Conservation (phyloP, 2,113 vertebrate species). For the Elephantulus edwardii region DNA sequence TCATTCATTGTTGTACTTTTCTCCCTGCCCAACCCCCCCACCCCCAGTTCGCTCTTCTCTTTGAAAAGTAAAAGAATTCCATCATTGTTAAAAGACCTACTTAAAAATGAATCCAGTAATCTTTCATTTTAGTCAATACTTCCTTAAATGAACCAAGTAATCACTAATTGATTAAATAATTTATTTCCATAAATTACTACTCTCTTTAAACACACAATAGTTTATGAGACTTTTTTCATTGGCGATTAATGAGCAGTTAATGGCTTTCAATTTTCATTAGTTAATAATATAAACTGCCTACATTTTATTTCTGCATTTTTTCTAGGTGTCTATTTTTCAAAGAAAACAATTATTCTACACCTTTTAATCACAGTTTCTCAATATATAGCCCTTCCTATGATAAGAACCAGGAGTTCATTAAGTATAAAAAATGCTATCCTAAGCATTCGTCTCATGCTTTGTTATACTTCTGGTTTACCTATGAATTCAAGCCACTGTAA, state of each 20-base stretch:
- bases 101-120: slow-evolving; percentile 76
- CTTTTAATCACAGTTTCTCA: slow-evolving; percentile 7
- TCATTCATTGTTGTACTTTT: no score
- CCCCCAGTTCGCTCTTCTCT: no score
- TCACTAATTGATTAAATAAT: slow-evolving; percentile 80
- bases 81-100: slow-evolving; percentile 73
- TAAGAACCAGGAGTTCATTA: no score
- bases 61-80: no score
- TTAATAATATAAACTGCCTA: slow-evolving; percentile 67
- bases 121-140: slow-evolving; percentile 81
- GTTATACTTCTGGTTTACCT: neutral
- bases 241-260: slow-evolving; percentile 68
- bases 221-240: slow-evolving; percentile 62
- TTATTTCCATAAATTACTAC: slow-evolving; percentile 72
- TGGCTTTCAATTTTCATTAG: slow-evolving; percentile 71
- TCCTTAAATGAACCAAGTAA: slow-evolving; percentile 80
- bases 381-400: neutral
- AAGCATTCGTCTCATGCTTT: neutral
- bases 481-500: neutral
- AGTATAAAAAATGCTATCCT: neutral
- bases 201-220: slow-evolving; percentile 66
- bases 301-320: slow-evolving; percentile 53
- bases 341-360: slow-evolving; percentile 1
- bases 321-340: neutral
- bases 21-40: no score